Conservation (phyloP, 2,797 vertebrate species). For the Borostomias antarcticus region DNA sequence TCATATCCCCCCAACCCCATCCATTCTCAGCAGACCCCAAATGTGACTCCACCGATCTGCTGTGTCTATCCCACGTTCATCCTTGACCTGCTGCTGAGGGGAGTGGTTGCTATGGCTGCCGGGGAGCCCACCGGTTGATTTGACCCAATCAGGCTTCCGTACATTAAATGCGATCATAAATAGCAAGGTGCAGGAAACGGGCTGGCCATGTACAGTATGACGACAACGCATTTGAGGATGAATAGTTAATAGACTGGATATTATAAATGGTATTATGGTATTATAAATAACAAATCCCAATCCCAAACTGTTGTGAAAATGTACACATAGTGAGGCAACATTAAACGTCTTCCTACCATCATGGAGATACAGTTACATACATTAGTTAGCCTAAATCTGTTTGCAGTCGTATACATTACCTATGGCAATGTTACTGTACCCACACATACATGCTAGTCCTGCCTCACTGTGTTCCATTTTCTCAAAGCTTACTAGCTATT, state of each 20-base stretch:
- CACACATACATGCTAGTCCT: conserved; percentile 53
- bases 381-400: conserved; percentile 28
- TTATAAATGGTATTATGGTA: too few species aligned
- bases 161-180: not conserved
- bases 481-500: conserved; percentile 66
- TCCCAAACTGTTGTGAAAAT: not conserved
- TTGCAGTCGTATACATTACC: conserved; percentile 50
- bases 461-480: conserved; percentile 47
- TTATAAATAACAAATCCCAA: too few species aligned
- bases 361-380: not conserved
- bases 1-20: conserved; percentile 65
- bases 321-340: too few species aligned
- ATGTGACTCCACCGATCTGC: conserved; percentile 11
- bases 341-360: not conserved
- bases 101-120: conserved; percentile 33
- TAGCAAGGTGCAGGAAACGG: not conserved
- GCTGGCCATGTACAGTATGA: not conserved
- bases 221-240: too few species aligned
- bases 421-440: conserved; percentile 64
- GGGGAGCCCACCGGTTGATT: conserved; percentile 11
- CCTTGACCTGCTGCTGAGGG: conserved; percentile 50
- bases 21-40: conserved; percentile 58
- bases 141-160: not conserved
- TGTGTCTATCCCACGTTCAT: conserved; percentile 28
- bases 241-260: too few species aligned